A percentile compares a stretch with the other conserved stretches of the same genome.
Evolutionary conservation across 2,113 vertebrate species (phyloP).

Genomic region (Synchiropus splendidus): DNA sequence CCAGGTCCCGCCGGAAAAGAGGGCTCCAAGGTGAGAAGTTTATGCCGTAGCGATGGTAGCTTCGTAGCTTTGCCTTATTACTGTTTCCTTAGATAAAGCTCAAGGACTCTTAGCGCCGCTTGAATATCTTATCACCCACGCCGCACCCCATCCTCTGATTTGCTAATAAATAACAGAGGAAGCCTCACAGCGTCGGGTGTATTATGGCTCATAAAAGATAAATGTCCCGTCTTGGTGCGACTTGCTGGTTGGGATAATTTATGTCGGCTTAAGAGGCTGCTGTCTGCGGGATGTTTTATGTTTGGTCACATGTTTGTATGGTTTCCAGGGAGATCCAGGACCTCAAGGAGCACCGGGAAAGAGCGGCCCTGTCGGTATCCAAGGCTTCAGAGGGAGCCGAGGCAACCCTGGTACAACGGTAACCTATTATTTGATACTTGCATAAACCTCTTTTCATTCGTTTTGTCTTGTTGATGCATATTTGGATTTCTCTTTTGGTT

Average conservation of each 20-base stretch:
- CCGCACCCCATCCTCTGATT: conserved; percentile 36
- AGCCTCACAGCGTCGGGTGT: conserved; percentile 24
- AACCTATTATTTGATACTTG: conserved; percentile 24
- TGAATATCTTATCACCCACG: conserved; percentile 28
- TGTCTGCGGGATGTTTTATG: conserved; percentile 24
- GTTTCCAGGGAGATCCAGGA: conserved; percentile 78
- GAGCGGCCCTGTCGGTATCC: conserved; percentile 75
- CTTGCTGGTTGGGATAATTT: conserved; percentile 37
- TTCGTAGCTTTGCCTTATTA: conserved; percentile 16
- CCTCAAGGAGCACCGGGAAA: conserved; percentile 72
- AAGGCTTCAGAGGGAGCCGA: conserved; percentile 75
- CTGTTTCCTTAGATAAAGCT: conserved; percentile 22
- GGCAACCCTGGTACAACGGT: conserved; percentile 74
- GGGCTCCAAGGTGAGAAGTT: conserved; percentile 76
- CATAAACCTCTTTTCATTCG: conserved; percentile 1
- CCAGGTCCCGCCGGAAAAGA: conserved; percentile 81
- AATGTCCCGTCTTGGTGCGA: conserved; percentile 30
- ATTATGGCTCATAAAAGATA: conserved; percentile 48
- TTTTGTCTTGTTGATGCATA: no score
- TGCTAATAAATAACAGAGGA: conserved; percentile 39
- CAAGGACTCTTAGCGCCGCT: conserved; percentile 20
- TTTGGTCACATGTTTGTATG: conserved; percentile 29
- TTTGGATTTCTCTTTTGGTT: no score
- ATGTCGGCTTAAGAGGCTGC: conserved; percentile 29
- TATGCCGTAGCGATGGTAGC: conserved; percentile 24